phyloP scores from a whole-genome alignment of 2,113 vertebrate genomes.

The Circaetus gallicus region DNA sequence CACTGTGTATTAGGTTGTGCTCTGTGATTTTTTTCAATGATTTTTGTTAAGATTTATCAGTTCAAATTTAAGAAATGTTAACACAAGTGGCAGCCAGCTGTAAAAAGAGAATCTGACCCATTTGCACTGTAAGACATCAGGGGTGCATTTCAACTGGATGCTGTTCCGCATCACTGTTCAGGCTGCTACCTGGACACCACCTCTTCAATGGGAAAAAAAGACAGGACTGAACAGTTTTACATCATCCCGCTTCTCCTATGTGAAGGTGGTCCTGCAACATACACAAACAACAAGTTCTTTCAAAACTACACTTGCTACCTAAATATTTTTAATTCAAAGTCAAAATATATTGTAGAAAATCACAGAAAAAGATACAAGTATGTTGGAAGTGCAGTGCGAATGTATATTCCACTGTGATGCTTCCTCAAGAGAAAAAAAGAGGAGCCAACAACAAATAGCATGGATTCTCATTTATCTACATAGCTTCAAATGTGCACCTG shows the following conservation, averaged over 20 bases:
- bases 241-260: fast-evolving
- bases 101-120: not conserved
- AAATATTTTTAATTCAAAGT: not conserved
- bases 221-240: not conserved
- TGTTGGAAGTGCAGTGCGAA: not conserved
- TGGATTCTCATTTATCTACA: not conserved
- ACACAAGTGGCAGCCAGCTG: not conserved
- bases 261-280: not conserved
- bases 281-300: not conserved
- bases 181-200: too few relatives aligned
- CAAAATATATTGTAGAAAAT: not conserved
- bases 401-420: not conserved
- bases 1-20: fast-evolving
- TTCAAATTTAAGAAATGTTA: not conserved
- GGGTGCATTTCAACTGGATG: not conserved
- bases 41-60: not conserved
- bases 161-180: not conserved
- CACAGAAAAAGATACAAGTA: not conserved
- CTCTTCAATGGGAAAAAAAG: not conserved
- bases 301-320: not conserved
- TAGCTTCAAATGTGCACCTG: not conserved
- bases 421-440: not conserved
- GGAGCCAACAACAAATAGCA: not conserved
- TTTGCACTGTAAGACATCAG: not conserved
- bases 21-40: not conserved